Percentiles rank a stretch among this genome's conserved stretches.
These are phyloP conservation scores for Sarotherodon lohbergeri DNA, from an alignment of 2,113 vertebrate genomes.

Conservation along the genomic window DNA sequence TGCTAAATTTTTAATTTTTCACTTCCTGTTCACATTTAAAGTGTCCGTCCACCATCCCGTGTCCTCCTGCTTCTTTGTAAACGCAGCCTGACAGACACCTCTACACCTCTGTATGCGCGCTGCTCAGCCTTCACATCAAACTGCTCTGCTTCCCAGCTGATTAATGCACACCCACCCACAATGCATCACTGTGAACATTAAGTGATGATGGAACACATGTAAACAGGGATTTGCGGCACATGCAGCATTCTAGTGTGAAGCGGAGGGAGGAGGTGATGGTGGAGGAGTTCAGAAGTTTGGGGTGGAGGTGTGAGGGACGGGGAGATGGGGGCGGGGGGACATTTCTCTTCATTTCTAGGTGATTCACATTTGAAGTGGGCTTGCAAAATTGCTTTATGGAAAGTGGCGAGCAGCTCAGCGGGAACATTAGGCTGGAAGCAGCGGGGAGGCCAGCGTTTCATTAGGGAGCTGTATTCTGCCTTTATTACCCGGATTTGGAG, in stretches of 20 bases:
- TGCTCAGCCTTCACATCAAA: not conserved
- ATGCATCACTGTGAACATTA: slow-evolving; percentile 46
- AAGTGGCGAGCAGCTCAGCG: slow-evolving; percentile 47
- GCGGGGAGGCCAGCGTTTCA: slow-evolving; percentile 55
- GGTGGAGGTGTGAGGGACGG: not conserved
- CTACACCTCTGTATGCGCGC: not conserved
- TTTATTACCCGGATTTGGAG: slow-evolving; percentile 65
- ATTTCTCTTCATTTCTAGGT: slow-evolving; percentile 59
- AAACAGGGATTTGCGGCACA: slow-evolving; percentile 41
- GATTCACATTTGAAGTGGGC: slow-evolving; percentile 61
- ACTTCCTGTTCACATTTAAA: not conserved
- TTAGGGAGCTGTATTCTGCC: slow-evolving; percentile 54
- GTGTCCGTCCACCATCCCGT: not conserved
- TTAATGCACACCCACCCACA: slow-evolving; percentile 7
- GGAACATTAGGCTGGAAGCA: slow-evolving; percentile 58
- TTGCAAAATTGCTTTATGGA: slow-evolving; percentile 70
- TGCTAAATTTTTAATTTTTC: not conserved
- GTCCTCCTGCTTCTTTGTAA: not conserved
- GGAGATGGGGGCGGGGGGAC: not conserved
- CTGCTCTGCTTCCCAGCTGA: not conserved
- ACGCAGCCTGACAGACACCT: not conserved
- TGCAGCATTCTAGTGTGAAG: not conserved
- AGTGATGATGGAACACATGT: slow-evolving; percentile 43
- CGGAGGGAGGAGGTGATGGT: not conserved
- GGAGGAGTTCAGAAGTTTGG: slow-evolving; percentile 8